A percentile compares a stretch with the other conserved stretches of the same genome.
Evolutionary conservation across 2,888 invertebrate genomes (phyloP).

Genomic region (Clusia tigrina): DNA sequence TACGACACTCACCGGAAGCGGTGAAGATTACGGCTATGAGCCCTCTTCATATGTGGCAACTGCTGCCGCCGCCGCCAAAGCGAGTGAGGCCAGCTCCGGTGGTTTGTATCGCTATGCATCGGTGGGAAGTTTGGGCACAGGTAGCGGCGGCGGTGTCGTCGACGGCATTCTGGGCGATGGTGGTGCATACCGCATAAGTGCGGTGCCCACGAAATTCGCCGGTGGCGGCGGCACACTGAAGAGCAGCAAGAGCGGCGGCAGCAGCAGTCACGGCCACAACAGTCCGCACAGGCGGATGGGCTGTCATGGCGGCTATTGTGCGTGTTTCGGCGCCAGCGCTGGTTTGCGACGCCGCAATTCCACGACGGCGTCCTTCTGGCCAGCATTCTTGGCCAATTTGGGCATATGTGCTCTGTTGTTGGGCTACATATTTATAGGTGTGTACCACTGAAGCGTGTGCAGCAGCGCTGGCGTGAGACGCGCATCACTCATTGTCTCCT

Average conservation of each 20-base stretch:
- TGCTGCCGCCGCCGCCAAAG: constrained; percentile 12
- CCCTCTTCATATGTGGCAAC: constrained; percentile 6
- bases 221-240: constrained; percentile 23
- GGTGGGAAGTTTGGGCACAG: constrained; percentile 19
- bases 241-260: constrained; percentile 18
- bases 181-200: constrained; percentile 4
- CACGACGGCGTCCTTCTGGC: constrained; percentile 28
- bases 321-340: constrained; percentile 24
- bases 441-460: constrained; percentile 16
- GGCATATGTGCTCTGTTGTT: constrained; percentile 33
- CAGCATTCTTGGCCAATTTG: constrained; percentile 33
- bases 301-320: constrained; percentile 17
- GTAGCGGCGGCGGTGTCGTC: constrained; percentile 3
- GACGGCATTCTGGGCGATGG: constrained; percentile 6
- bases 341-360: background rate
- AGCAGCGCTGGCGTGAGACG: background rate
- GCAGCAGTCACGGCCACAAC: no score
- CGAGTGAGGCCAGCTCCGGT: constrained; percentile 11
- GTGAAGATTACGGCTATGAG: constrained; percentile 28
- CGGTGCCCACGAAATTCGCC: constrained; percentile 21
- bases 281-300: constrained; percentile 22
- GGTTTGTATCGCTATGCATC: constrained; percentile 25
- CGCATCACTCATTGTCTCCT: background rate
- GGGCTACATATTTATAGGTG: constrained; percentile 33
- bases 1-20: background rate